Base-by-base conservation (phyloP, 2,888 invertebrate species). In the Synanthedon myopaeformis region DNA sequence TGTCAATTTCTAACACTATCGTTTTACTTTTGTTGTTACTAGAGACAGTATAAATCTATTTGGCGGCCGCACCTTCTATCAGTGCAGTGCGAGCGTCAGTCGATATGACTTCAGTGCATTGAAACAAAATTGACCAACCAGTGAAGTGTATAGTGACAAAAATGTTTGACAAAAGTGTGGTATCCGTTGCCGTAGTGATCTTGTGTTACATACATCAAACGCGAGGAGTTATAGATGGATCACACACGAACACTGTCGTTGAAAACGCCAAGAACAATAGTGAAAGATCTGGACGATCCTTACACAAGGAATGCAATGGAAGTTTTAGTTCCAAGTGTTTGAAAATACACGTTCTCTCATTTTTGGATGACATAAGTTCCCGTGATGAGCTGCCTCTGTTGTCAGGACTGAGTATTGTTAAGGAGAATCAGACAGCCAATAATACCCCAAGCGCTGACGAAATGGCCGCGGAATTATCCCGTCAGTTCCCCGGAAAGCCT, bases 361-460 rank as follows among this genome's bases (percentile, higher is more conserved):
- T 94, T 66, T 88, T 95, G 58, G 94, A 95, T 69, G 91, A 91
- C 51, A 69, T 95, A 41, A 91, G 92, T 61, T 92, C 92, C 67
- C 90, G 91, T 60, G 90, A 91, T 63, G 91, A 93, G 72, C 89
- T 93, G 4, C 89, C 88, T 57, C 88, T 95, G 11, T 68, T 94
- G 8, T 93, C 94, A 0, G 95, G 95, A 57, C 85, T 95, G n/a
- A 92, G 92, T 60, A 90, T 95, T 28, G 90, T 94, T 10, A 91
- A 91, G 57, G 93, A 93, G 62, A 87, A 88, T 55, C 65, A 67
- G n/a, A 76, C 79, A 0, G 65, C 66, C 4, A 67, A 66, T 49
- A 67, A 66, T 50, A 69, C 86, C 4, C 83, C 90, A 5, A 89
- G 89, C 2, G 85, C 91, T 13, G 91, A 92, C 57, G 89, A 92